phyloP scores from a whole-genome alignment of 37 sponge, comb jelly and placozoan genomes.

The Lycopodina hypogea region DNA sequence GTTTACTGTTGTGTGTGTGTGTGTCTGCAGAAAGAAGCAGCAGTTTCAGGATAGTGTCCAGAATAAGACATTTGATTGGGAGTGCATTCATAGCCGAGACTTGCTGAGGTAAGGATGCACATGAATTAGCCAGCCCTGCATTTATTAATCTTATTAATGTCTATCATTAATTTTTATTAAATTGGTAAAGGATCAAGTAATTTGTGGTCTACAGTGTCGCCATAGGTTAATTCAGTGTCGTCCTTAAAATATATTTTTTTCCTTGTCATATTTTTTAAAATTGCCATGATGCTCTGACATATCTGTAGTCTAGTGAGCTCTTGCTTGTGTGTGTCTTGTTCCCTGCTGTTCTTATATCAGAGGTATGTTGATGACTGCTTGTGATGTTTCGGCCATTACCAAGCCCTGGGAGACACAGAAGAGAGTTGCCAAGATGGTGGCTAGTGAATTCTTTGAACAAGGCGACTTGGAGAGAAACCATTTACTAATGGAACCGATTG shows the following conservation, averaged over 20 bases:
- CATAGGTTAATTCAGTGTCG: too few relatives aligned
- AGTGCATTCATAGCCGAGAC: slow-evolving; percentile 42
- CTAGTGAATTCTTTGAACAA: slow-evolving; percentile 93
- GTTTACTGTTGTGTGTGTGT: too few relatives aligned
- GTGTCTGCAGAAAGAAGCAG: slow-evolving; percentile 60
- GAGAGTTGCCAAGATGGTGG: slow-evolving; percentile 84
- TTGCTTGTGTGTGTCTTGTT: too few relatives aligned
- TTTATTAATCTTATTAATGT: too few relatives aligned
- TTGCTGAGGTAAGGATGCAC: slow-evolving; percentile 60
- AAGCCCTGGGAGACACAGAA: slow-evolving; percentile 90
- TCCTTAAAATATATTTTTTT: too few relatives aligned
- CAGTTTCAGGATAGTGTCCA: slow-evolving; percentile 54
- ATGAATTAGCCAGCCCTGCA: too few relatives aligned
- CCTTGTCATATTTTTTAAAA: too few relatives aligned
- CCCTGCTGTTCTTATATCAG: slow-evolving; percentile 11
- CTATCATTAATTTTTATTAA: too few relatives aligned
- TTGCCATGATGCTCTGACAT: too few relatives aligned
- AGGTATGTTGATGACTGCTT: slow-evolving; percentile 94
- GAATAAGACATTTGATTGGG: slow-evolving; percentile 52
- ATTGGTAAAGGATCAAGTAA: too few relatives aligned
- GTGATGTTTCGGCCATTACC: slow-evolving; percentile 92
- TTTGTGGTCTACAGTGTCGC: too few relatives aligned
- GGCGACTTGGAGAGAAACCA: slow-evolving; percentile 79
- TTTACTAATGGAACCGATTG: slow-evolving; percentile 59
- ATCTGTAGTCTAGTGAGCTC: too few relatives aligned